These are phyloP conservation scores for Oasisia sp. DNA, from an alignment of 2,888 invertebrate species.

Conservation along the genomic window DNA sequence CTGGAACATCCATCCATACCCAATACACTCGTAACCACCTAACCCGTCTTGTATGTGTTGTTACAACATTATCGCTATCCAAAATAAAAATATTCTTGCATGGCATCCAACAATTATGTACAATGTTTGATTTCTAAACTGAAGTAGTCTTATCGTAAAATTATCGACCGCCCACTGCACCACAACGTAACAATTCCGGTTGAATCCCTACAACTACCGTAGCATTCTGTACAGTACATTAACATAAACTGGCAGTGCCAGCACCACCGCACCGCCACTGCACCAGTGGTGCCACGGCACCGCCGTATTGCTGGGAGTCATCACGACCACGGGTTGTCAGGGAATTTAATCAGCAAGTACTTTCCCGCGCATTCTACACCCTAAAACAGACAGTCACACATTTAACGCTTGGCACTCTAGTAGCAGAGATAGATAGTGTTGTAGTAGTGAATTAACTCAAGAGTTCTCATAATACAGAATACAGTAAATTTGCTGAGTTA, in stretches of 20 bases:
- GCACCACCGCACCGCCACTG: not conserved
- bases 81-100: not conserved
- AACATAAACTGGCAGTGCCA: not conserved
- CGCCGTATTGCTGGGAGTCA: not conserved
- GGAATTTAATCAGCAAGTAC: conserved; percentile 66
- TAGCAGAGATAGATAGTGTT: no score
- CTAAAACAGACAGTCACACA: conserved; percentile 43
- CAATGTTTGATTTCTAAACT: not conserved
- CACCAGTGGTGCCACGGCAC: not conserved
- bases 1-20: not conserved
- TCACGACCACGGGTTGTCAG: conserved; percentile 62
- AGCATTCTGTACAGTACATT: not conserved
- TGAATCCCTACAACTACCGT: not conserved
- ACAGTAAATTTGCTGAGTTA: no score
- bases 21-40: not conserved
- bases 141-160: conserved; percentile 4
- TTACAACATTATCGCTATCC: not conserved
- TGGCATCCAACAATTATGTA: not conserved
- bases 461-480: no score
- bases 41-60: not conserved
- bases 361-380: conserved; percentile 64
- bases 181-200: not conserved
- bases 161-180: not conserved
- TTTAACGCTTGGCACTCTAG: no score
- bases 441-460: no score